Base-by-base conservation (phyloP, 2,888 invertebrate species). In the Synergus laeviventris region DNA sequence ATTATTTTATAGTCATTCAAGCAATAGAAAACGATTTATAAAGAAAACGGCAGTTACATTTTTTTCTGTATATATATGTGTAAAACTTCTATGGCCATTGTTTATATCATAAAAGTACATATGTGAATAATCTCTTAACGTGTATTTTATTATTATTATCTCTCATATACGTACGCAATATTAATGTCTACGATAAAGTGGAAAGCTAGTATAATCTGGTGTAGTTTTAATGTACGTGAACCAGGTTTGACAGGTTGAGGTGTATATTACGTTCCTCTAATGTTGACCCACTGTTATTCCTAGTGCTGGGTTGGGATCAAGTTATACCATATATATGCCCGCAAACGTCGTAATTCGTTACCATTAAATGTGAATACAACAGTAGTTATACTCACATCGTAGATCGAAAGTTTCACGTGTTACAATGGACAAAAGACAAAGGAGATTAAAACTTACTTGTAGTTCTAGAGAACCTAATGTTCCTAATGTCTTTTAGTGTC, bases 311-410 rank as follows among this genome's bases (percentile, higher is more conserved):
- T 21, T 21, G 42, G 21, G 21, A 64, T 64, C 42, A 42, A 64
- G 64, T 64, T 64, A 64, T n/a, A n/a, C n/a, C n/a, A n/a, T n/a
- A n/a, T n/a, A n/a, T 64, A 42, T 64, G 39, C 21, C 64, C 64
- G 14, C 42, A 21, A 42, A 39, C 21, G 38, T 42, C 18, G 18
- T 64, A 64, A 64, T 64, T 14, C 64, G 24, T 42, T 42, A 64
- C 21, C 16, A 64, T 64, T 64, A 64, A 64, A 64, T 64, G 21
- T 64, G 21, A 42, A 42, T 64, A 64, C 21, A 64, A 64, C 24
- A 60, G 24, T 16, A 31, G 60, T 31, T 60, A 60, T 24, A 36
- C 42, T 64, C 21, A 42, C 39, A 14, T 12, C 64, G 24, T 39
- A 39, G 21, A 21, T 39, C 18, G 14, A 7, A 64, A 64, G 18